These are phyloP conservation scores for Molossus alvarezi DNA, from an alignment of 2,797 vertebrate species.

Conservation along the genomic window DNA sequence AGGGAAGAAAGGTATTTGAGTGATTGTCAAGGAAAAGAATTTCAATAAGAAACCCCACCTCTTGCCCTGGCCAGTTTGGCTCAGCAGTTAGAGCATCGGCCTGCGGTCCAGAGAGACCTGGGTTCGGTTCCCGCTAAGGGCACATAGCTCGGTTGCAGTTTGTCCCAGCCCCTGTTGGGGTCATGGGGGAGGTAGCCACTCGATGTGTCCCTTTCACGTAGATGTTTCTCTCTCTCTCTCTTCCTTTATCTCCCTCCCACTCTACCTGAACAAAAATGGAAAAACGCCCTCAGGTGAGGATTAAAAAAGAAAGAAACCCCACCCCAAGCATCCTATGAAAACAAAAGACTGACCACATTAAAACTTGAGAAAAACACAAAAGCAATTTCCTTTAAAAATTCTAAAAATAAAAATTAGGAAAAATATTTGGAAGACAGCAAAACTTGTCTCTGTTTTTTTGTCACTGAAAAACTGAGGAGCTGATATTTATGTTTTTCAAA, in stretches of 20 bases:
- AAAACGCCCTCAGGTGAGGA: no score
- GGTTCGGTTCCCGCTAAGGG: no score
- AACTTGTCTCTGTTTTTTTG: not conserved
- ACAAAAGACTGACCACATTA: not conserved
- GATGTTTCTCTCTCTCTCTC: no score
- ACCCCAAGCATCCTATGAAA: not conserved
- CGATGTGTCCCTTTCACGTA: no score
- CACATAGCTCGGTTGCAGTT: no score
- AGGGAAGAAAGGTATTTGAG: not conserved
- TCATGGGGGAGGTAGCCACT: no score
- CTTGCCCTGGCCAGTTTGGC: no score
- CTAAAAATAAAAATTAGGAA: conserved; percentile 1
- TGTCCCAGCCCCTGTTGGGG: no score
- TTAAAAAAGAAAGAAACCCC: not conserved
- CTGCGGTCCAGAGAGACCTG: no score
- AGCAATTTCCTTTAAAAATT: conserved; percentile 28
- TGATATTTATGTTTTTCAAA: not conserved
- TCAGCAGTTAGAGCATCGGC: no score
- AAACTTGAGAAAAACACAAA: conserved; percentile 3
- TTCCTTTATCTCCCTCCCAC: no score
- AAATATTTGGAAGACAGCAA: not conserved
- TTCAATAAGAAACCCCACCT: not conserved
- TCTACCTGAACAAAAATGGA: no score
- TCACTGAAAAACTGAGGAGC: not conserved
- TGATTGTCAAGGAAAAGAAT: not conserved